A percentile compares a stretch with the other conserved stretches of the same genome.
phyloP scores from a whole-genome alignment of 2,888 invertebrate genomes.

The Pherbina coryleti region DNA sequence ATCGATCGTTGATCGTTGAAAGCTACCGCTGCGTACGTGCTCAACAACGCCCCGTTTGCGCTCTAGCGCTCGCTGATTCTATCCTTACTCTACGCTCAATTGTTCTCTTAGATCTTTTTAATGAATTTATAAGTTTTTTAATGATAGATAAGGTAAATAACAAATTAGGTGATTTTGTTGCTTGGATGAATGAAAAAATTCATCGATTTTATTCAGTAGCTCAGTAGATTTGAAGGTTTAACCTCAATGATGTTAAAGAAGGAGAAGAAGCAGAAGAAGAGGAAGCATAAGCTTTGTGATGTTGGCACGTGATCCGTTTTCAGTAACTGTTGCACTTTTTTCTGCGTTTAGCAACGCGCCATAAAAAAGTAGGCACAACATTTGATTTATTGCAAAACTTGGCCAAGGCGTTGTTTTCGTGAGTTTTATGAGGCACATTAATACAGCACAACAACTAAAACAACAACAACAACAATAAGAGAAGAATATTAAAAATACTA shows the following conservation, averaged over 20 bases:
- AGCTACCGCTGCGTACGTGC: conserved; percentile 55
- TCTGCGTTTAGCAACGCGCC: not conserved
- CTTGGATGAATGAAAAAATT: not conserved
- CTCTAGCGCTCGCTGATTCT: not conserved
- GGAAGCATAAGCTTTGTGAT: not conserved
- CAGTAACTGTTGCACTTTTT: not conserved
- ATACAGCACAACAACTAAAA: not conserved
- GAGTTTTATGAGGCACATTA: conserved; percentile 18
- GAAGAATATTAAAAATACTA: not conserved
- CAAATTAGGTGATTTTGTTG: conserved; percentile 31
- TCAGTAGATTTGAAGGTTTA: not conserved
- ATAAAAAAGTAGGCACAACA: conserved; percentile 13
- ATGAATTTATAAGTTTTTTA: conserved; percentile 39
- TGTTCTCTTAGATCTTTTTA: conserved; percentile 3
- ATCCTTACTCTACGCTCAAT: not conserved
- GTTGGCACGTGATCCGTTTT: conserved; percentile 26
- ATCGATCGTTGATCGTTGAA: conserved; percentile 52
- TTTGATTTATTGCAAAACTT: conserved; percentile 31
- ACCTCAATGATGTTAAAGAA: too few relatives aligned
- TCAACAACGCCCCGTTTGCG: conserved; percentile 47
- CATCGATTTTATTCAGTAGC: not conserved
- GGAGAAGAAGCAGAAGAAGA: not conserved
- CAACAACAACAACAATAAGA: not conserved
- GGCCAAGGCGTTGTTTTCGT: conserved; percentile 5
- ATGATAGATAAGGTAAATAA: conserved; percentile 34